Evolutionary conservation across 1,140 invertebrate genomes (phyloP).

Genomic region (Parapsyche elsis): DNA sequence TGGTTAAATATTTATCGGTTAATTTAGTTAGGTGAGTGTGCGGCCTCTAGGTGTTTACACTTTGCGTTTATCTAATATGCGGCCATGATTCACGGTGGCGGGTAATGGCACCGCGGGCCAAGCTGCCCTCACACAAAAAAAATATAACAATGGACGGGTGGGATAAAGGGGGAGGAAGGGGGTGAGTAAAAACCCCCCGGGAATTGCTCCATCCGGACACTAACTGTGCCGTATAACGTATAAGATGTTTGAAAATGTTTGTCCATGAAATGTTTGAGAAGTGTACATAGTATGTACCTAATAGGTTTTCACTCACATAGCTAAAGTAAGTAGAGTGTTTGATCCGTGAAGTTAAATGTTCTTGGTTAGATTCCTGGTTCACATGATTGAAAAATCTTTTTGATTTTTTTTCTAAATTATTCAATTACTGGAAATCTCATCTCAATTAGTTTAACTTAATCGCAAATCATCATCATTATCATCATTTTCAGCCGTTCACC

Average conservation of each 20-base stretch:
- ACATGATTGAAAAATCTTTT: too few relatives aligned
- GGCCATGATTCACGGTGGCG: slow-evolving; percentile 40
- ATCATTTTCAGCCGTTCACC: too few relatives aligned
- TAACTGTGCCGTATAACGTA: not conserved
- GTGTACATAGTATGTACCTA: too few relatives aligned
- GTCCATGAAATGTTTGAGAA: too few relatives aligned
- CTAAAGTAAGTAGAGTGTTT: too few relatives aligned
- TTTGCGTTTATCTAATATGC: slow-evolving; percentile 48
- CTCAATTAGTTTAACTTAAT: too few relatives aligned
- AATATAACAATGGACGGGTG: slow-evolving; percentile 39
- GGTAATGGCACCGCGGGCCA: slow-evolving; percentile 34
- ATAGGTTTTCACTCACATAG: too few relatives aligned
- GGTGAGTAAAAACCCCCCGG: not conserved
- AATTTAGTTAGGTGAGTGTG: slow-evolving; percentile 43
- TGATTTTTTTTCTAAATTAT: too few relatives aligned
- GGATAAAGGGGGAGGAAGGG: not conserved
- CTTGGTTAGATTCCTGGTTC: too few relatives aligned
- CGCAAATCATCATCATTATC: too few relatives aligned
- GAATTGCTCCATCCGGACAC: slow-evolving; percentile 18
- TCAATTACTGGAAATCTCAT: too few relatives aligned
- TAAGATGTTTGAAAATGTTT: not conserved
- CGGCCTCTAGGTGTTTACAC: slow-evolving; percentile 40
- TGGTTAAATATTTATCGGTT: slow-evolving; percentile 45
- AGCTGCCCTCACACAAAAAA: slow-evolving; percentile 36
- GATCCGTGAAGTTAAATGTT: too few relatives aligned